These are phyloP conservation scores for Stichopus chloronotus DNA, from an alignment of 35 echinoderm and acorn worm genomes.

Conservation along the genomic window DNA sequence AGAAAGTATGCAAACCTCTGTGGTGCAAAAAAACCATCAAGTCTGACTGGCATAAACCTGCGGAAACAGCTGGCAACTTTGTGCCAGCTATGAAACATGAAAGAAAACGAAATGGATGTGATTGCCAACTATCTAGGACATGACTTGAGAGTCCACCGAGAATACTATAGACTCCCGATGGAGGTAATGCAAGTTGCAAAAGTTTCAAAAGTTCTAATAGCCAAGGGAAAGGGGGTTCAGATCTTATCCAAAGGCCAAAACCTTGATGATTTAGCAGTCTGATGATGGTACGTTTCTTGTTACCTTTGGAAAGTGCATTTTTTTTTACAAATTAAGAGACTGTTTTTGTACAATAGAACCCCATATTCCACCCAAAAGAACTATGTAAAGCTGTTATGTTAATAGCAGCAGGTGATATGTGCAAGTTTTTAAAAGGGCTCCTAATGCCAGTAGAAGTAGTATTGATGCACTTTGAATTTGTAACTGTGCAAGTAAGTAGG, in stretches of 20 bases:
- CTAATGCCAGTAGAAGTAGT: too few relatives aligned
- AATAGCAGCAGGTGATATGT: too few relatives aligned
- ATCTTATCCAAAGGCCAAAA: slow-evolving; percentile 30
- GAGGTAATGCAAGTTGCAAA: slow-evolving; percentile 74
- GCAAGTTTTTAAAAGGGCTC: too few relatives aligned
- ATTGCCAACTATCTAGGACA: slow-evolving; percentile 73
- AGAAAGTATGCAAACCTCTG: slow-evolving; percentile 51
- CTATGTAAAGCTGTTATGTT: too few relatives aligned
- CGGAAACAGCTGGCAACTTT: slow-evolving; percentile 73
- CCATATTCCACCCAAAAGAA: too few relatives aligned
- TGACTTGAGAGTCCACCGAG: slow-evolving; percentile 68
- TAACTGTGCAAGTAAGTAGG: too few relatives aligned
- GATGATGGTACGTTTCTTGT: slow-evolving; percentile 54
- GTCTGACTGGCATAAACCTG: slow-evolving; percentile 55
- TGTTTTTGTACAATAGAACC: too few relatives aligned
- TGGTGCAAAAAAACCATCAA: slow-evolving; percentile 60
- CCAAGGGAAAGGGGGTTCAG: slow-evolving; percentile 59
- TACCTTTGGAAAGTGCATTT: too few relatives aligned
- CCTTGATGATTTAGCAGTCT: slow-evolving; percentile 52
- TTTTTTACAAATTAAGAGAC: too few relatives aligned
- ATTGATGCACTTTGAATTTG: too few relatives aligned
- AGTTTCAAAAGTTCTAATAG: slow-evolving; percentile 69
- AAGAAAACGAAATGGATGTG: slow-evolving; percentile 76
- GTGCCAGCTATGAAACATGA: slow-evolving; percentile 58
- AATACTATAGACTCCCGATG: slow-evolving; percentile 69